These are phyloP conservation scores for Sinella curviseta DNA, from an alignment of 1,140 invertebrate species.

Conservation along the genomic window DNA sequence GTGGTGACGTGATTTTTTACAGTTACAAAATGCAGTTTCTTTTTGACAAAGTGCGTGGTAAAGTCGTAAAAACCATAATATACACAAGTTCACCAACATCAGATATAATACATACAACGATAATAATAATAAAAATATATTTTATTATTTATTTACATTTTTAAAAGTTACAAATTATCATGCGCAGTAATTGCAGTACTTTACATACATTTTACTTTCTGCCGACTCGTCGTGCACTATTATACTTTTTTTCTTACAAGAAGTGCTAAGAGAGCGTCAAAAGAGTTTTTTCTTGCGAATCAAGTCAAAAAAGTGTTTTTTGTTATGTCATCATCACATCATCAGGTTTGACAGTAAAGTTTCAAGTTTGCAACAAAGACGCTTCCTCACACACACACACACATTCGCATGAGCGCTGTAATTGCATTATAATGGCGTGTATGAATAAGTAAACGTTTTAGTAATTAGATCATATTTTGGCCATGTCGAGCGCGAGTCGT, in stretches of 20 bases:
- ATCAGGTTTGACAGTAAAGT: no score
- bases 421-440: no score
- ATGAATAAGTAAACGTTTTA: no score
- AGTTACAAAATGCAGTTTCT: neutral
- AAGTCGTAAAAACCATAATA: neutral
- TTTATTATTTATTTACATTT: neutral
- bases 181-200: neutral
- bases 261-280: neutral
- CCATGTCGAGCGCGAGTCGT: no score
- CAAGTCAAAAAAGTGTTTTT: no score
- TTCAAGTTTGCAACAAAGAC: no score
- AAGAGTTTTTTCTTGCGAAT: neutral
- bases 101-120: neutral
- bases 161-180: neutral
- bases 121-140: no score
- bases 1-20: neutral
- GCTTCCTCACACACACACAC: no score
- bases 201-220: neutral
- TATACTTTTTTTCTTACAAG: neutral
- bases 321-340: no score
- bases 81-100: neutral
- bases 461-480: no score
- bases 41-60: neutral
- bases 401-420: no score
- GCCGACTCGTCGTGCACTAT: no score